Evolutionary conservation across 64 coral and sea anemone genomes (phyloP).

Genomic region (Actinia equina): DNA sequence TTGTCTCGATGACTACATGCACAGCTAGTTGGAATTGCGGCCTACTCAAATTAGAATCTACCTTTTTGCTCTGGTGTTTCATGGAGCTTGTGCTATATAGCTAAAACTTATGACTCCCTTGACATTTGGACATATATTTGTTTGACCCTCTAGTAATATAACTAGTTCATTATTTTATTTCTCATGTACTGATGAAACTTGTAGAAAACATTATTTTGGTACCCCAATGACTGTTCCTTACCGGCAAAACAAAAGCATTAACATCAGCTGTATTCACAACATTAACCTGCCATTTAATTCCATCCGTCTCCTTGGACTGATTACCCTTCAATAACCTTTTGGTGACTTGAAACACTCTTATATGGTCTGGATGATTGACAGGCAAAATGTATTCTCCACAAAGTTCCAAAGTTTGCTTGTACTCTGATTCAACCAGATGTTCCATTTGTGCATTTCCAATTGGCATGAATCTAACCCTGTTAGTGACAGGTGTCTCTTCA

Average conservation of each 20-base stretch:
- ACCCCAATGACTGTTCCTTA: slow-evolving; percentile 23
- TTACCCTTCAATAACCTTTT: slow-evolving; percentile 80
- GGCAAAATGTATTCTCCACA: slow-evolving; percentile 76
- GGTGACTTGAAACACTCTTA: slow-evolving; percentile 71
- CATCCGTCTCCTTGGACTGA: slow-evolving; percentile 61
- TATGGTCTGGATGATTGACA: slow-evolving; percentile 79
- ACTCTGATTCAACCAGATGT: slow-evolving; percentile 69
- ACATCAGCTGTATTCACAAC: slow-evolving; percentile 74
- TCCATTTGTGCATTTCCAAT: slow-evolving; percentile 76
- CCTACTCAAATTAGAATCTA: too few species aligned
- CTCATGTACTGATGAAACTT: too few species aligned
- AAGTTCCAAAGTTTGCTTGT: slow-evolving; percentile 71
- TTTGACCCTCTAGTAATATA: too few species aligned
- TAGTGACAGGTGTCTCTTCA: slow-evolving; percentile 86
- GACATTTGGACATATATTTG: too few species aligned
- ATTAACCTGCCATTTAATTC: slow-evolving; percentile 93
- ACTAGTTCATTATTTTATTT: too few species aligned
- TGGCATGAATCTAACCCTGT: slow-evolving; percentile 79
- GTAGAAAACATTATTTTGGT: neutral
- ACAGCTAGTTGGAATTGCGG: too few species aligned
- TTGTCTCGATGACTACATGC: too few species aligned
- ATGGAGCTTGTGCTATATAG: too few species aligned
- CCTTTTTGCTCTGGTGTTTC: too few species aligned
- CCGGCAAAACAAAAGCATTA: slow-evolving; percentile 96
- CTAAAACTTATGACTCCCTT: too few species aligned